These are phyloP conservation scores for Cuculus canorus DNA, from an alignment of 2,797 vertebrate genomes.

Conservation along the genomic window DNA sequence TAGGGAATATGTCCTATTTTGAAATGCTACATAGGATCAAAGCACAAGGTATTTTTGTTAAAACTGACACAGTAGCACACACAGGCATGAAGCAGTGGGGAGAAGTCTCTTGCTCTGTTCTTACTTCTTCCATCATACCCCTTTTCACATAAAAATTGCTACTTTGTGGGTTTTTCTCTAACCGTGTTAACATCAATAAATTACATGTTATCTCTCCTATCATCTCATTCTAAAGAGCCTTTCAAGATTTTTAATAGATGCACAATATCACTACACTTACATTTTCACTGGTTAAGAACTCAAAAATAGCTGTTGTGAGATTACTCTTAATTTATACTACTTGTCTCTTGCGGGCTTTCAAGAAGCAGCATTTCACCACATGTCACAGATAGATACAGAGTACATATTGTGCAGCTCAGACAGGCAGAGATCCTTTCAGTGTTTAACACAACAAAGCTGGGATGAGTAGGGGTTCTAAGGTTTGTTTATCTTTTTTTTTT, in stretches of 20 bases:
- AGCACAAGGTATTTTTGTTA: background rate
- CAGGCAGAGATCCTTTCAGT: background rate
- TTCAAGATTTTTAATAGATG: constrained; percentile 69
- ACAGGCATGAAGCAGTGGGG: background rate
- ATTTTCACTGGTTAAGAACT: constrained; percentile 60
- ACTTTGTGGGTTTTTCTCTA: constrained; percentile 35
- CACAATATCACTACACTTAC: constrained; percentile 60
- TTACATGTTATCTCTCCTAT: constrained; percentile 68
- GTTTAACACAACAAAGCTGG: constrained; percentile 17
- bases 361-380: constrained; percentile 39
- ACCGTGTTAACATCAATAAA: constrained; percentile 60
- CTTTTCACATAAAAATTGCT: constrained; percentile 57
- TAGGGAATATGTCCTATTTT: background rate
- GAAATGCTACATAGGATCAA: background rate
- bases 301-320: constrained; percentile 64
- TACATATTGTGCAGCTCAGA: background rate
- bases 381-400: constrained; percentile 33
- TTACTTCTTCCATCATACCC: constrained; percentile 49
- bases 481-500: background rate
- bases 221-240: constrained; percentile 66
- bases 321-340: constrained; percentile 64
- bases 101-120: constrained; percentile 52
- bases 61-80: background rate
- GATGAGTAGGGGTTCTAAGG: constrained; percentile 1
- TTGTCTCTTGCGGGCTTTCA: constrained; percentile 56